These are phyloP conservation scores for Trachelus tabidus DNA, from an alignment of 2,888 invertebrate genomes.

Conservation along the genomic window DNA sequence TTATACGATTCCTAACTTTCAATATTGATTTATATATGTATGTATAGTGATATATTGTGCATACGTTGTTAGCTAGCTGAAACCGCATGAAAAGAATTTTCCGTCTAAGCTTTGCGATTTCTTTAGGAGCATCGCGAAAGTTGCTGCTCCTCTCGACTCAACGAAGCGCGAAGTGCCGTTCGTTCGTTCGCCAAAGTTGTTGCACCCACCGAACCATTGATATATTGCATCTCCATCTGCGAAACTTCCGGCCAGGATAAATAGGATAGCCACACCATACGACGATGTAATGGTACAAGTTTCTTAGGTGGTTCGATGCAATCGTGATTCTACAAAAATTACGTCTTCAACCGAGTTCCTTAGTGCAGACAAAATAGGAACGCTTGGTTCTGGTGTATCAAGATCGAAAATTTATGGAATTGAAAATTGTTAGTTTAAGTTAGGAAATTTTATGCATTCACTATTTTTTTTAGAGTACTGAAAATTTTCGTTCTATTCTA, in stretches of 20 bases:
- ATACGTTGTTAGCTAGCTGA: background rate
- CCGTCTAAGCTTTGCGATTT: background rate
- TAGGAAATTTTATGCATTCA: background rate
- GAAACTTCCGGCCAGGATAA: background rate
- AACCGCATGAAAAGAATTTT: background rate
- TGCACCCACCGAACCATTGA: background rate
- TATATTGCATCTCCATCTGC: background rate
- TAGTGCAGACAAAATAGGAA: background rate
- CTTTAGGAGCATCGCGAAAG: background rate
- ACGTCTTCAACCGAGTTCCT: constrained; percentile 17
- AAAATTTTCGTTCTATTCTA: background rate
- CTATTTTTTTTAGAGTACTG: background rate
- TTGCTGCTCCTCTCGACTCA: background rate
- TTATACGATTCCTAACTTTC: no score
- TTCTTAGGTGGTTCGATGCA: background rate
- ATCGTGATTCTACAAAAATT: background rate
- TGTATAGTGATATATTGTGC: background rate
- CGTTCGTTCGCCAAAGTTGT: background rate
- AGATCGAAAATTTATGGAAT: background rate
- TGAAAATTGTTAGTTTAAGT: background rate
- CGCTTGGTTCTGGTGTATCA: background rate
- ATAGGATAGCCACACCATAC: background rate
- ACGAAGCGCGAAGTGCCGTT: background rate
- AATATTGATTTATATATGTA: no score
- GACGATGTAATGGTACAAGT: background rate